Evolutionary conservation across 2,113 vertebrate genomes (phyloP), one percentile per base, ranked within the genome.

Genomic region (Nibea albiflora): DNA sequence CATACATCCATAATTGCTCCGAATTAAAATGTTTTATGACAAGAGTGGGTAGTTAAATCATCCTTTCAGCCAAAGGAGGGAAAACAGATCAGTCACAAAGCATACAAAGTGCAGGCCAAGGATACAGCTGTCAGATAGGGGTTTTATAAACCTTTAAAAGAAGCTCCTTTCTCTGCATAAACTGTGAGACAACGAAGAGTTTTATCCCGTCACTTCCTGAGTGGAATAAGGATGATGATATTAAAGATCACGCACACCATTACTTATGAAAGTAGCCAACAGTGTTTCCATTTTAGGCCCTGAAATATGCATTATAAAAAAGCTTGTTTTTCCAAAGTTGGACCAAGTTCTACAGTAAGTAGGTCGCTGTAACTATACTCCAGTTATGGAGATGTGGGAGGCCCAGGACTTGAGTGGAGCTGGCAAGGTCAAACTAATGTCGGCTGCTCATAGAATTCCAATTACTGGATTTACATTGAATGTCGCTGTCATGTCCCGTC

Each of bases 311-410:
- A 81, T 78, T 61, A 61, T 24, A 58, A 67, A 39, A 84, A 68
- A 22, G 26, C 47, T 71, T 83, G 69, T 83, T 86, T 89, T 91
- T 75, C 52, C 22, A 61, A 58, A 68, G 58, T 80, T 84, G 52
- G 76, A 65, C 70, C 65, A 81, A 80, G 75, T 78, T 81, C 71
- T 77, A 46, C 62, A 73, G 73, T 72, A 90, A 91, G 84, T 91
- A 89, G 88, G 87, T 91, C 81, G 60, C 68, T 73, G 53, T 61
- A 79, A 65, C 73, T 62, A 54, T 60, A 85, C 67, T 85, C 14
- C 61, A 68, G 84, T 75, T 71, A 76, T 72, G 65, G 60, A 85
- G 42, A 87, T n/a, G 73, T 70, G 69, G 60, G 58, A 75, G 64
- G 54, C 12, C 31, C 9, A 31, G 24, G 60, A 71, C 35, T 65